These are phyloP conservation scores for Polyergus mexicanus DNA, from an alignment of 1,140 invertebrate species.

Conservation along the genomic window DNA sequence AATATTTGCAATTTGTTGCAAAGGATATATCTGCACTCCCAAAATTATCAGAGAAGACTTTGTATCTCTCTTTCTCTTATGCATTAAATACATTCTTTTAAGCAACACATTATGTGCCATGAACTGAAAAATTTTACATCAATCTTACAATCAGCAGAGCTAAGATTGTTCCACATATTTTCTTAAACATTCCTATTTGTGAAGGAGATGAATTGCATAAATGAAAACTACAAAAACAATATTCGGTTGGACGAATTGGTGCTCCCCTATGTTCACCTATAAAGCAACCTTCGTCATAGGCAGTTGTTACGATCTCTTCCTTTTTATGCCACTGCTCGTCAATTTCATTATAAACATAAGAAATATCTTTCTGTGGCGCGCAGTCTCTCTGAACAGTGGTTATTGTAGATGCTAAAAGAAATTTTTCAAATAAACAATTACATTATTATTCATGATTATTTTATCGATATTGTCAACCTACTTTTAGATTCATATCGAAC, in stretches of 20 bases:
- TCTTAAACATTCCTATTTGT: background rate
- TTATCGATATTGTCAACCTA: slow-evolving; percentile 78
- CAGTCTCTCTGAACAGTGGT: slow-evolving; percentile 90
- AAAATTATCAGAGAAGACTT: background rate
- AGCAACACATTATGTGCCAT: slow-evolving; percentile 26
- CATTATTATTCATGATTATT: slow-evolving; percentile 2
- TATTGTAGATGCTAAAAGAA: slow-evolving; percentile 87
- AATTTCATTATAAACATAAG: slow-evolving; percentile 86
- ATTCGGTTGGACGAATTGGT: slow-evolving; percentile 86
- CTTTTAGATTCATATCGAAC: slow-evolving; percentile 89
- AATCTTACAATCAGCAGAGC: slow-evolving; percentile 49
- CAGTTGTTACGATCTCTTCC: slow-evolving; percentile 88
- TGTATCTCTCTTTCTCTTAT: background rate
- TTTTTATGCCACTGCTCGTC: slow-evolving; percentile 88
- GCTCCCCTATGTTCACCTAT: slow-evolving; percentile 88
- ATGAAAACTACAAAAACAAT: slow-evolving; percentile 90
- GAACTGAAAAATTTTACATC: slow-evolving; percentile 38
- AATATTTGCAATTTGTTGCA: slow-evolving; percentile 8
- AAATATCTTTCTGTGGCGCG: slow-evolving; percentile 90
- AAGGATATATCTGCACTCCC: background rate
- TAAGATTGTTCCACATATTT: slow-evolving; percentile 16
- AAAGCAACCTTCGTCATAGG: slow-evolving; percentile 90
- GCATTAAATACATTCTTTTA: slow-evolving; percentile 14
- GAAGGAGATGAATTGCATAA: slow-evolving; percentile 87
- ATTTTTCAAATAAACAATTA: slow-evolving; percentile 27